Base-by-base conservation (phyloP, 2,888 invertebrate species). In the Strigamia maritima region DNA sequence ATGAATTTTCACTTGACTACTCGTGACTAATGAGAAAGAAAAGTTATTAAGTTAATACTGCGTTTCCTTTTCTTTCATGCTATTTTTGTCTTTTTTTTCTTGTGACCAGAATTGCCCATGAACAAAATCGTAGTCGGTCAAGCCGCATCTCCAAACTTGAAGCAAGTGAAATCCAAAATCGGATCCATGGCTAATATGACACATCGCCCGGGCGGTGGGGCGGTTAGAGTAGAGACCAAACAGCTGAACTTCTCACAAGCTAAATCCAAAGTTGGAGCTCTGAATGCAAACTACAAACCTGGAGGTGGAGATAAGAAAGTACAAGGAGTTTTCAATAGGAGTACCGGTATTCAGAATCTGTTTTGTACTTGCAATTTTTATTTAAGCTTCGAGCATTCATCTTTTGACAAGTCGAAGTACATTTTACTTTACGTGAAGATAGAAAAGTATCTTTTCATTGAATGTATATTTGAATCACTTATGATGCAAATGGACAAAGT, bases 121-220 rank as follows among this genome's bases (percentile, higher is more conserved):
- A 96, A 95, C 86, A 95, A 95, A 88, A 88, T 95, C 81, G 94
- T 95, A 89, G 95, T 95, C 76, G 96, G 97, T 78, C 91, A 93
- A 83, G 94, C 94, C 79, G 95, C 95, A 80, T 95, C 95, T 79
- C 97, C 95, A 31, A 96, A 96, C 86, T 89, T 95, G 83, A 96
- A 95, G 88, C 90, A 92, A 81, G 93, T 94, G n/a, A 92, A 91
- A 86, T 95, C 95, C 28, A 96, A 95, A 89, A 94, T 96, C 83
- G 95, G 95, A 22, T 96, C 95, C 2, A 87, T 96, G 85, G 92
- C 94, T n/a, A 96, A 96, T 86, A 89, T 94, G 35, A 92, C 91
- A 81, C 93, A 96, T 87, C 94, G 92, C 86, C 95, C 95, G 0
- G 94, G 94, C 31, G 84, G 84, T 28, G 84, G 84, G n/a, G 91